A percentile compares a stretch with the other conserved stretches of the same genome.
These are phyloP conservation scores for Steinernema feltiae DNA, from an alignment of 1,140 invertebrate species.

Conservation along the genomic window DNA sequence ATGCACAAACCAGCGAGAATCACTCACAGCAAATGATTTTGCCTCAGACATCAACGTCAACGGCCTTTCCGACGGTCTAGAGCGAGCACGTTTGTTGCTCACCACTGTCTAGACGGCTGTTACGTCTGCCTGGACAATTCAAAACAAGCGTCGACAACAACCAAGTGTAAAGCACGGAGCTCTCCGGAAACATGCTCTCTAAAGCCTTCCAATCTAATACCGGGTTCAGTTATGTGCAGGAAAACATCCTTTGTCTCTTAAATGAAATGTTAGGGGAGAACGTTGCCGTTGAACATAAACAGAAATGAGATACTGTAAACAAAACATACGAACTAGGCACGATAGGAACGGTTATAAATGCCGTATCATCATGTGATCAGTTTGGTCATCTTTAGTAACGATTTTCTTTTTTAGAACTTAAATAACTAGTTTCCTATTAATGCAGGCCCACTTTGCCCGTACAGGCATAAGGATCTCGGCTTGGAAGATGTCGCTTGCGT, in stretches of 20 bases:
- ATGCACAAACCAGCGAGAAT: no score
- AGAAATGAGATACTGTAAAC: conserved; percentile 1
- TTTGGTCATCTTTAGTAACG: background rate
- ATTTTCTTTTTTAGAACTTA: background rate
- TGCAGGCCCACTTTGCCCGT: background rate
- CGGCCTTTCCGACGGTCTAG: background rate
- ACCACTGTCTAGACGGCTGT: background rate
- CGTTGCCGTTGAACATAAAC: background rate
- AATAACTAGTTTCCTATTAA: background rate
- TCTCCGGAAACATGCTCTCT: no score
- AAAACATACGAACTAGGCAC: background rate
- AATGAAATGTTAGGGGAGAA: background rate
- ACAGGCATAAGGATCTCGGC: background rate
- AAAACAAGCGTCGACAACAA: background rate
- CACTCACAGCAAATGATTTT: no score
- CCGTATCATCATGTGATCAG: background rate
- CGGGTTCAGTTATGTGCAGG: no score
- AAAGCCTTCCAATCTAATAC: no score
- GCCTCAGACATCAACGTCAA: no score
- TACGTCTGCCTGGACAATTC: background rate
- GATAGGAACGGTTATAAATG: background rate
- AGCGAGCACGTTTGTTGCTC: background rate
- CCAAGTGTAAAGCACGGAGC: background rate
- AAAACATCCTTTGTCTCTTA: no score
- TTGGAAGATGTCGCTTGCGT: background rate